Percentiles rank a stretch among this genome's conserved stretches.
These are phyloP conservation scores for Orientallactaga bullata DNA, from an alignment of 2,113 vertebrate genomes.

Conservation along the genomic window DNA sequence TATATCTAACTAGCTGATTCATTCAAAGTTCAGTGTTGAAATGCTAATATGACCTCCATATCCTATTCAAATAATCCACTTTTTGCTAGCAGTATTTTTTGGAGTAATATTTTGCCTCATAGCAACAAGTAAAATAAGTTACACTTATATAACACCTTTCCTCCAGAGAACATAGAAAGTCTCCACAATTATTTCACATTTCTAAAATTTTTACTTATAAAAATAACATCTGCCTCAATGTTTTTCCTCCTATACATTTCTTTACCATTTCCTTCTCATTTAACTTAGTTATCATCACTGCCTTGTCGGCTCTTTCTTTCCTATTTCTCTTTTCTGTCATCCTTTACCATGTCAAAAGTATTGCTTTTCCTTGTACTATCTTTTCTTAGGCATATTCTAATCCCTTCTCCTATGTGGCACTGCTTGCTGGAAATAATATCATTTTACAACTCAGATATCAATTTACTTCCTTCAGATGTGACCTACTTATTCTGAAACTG, in stretches of 20 bases:
- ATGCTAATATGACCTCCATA: constrained; percentile 60
- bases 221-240: constrained; percentile 49
- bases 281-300: constrained; percentile 50
- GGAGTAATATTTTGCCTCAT: constrained; percentile 40
- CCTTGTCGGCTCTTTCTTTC: neutral
- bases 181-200: constrained; percentile 52
- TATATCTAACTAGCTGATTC: constrained; percentile 48
- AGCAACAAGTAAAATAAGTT: constrained; percentile 59
- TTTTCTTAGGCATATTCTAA: neutral
- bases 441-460: constrained; percentile 53
- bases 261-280: neutral
- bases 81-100: neutral
- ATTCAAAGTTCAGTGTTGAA: constrained; percentile 53
- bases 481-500: constrained; percentile 46
- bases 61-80: constrained; percentile 47
- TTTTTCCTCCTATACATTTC: constrained; percentile 1
- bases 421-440: constrained; percentile 49
- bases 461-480: constrained; percentile 34
- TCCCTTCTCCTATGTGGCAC: neutral
- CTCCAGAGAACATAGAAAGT: neutral
- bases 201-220: constrained; percentile 42
- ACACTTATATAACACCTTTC: constrained; percentile 64
- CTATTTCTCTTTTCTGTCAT: constrained; percentile 23
- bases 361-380: constrained; percentile 9
- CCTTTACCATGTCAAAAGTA: neutral